phyloP scores from a whole-genome alignment of 1,140 invertebrate species.

The Oreohelix idahoensis region DNA sequence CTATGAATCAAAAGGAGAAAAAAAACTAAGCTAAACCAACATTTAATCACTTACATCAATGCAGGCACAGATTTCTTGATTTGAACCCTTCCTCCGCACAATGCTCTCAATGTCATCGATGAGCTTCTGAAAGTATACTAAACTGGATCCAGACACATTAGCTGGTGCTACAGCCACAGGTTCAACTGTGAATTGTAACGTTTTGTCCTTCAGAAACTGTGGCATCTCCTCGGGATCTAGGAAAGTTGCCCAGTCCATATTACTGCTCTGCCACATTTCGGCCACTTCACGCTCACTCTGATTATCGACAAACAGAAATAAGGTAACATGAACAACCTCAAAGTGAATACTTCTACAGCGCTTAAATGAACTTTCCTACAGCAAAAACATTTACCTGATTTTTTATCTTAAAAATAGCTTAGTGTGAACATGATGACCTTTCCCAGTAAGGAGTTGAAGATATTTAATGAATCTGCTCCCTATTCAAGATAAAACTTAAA shows the following conservation, averaged over 20 bases:
- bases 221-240: background rate
- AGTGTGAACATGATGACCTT: no score
- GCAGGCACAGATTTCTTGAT: background rate
- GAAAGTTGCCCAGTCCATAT: background rate
- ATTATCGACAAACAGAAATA: no score
- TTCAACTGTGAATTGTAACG: constrained; percentile 66
- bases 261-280: constrained; percentile 8
- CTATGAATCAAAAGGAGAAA: no score
- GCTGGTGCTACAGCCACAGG: constrained; percentile 48
- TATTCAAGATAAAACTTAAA: no score
- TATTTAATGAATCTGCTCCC: no score
- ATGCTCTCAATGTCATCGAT: constrained; percentile 11
- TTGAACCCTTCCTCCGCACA: background rate
- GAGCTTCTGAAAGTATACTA: background rate
- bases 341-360: no score
- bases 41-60: constrained; percentile 8
- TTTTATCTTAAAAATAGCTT: no score
- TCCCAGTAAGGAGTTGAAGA: no score
- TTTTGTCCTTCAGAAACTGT: constrained; percentile 44
- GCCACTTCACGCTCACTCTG: constrained; percentile 32
- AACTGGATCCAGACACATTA: background rate
- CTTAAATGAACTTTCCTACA: no score
- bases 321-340: no score
- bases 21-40: no score
- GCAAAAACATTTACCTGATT: no score